phyloP scores from a whole-genome alignment of 2,113 vertebrate species.

The Ginglymostoma cirratum region DNA sequence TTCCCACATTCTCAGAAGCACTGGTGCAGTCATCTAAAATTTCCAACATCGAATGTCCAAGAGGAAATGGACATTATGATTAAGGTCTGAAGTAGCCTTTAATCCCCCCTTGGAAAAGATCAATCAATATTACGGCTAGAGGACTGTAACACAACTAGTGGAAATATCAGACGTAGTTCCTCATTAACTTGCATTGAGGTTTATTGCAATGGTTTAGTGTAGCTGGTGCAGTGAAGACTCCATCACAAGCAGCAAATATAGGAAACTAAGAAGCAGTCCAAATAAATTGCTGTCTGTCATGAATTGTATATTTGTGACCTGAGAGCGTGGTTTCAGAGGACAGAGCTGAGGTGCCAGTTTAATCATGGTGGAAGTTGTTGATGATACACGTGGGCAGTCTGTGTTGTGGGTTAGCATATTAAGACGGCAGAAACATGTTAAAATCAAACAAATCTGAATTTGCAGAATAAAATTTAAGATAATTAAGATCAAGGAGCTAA shows the following conservation, averaged over 20 bases:
- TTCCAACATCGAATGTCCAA: neutral
- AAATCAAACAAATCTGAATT: neutral
- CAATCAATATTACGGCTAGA: neutral
- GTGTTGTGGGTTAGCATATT: neutral
- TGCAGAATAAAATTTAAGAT: neutral
- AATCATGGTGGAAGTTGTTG: neutral
- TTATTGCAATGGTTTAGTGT: neutral
- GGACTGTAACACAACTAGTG: neutral
- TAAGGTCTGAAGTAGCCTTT: neutral
- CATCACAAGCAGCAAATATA: neutral
- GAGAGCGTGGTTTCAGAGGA: neutral
- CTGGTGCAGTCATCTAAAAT: neutral
- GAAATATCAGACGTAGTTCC: neutral
- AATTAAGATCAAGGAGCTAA: no score
- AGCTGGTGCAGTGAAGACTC: neutral
- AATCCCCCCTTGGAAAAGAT: no score
- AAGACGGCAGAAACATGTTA: neutral
- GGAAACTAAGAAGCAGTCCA: neutral
- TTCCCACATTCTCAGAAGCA: neutral
- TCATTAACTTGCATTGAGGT: neutral
- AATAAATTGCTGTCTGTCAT: neutral
- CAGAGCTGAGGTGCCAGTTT: no score
- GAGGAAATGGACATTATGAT: neutral
- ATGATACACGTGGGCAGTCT: neutral
- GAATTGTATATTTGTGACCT: neutral